phyloP scores from a whole-genome alignment of 2,113 vertebrate genomes.

The Mungos mungo region DNA sequence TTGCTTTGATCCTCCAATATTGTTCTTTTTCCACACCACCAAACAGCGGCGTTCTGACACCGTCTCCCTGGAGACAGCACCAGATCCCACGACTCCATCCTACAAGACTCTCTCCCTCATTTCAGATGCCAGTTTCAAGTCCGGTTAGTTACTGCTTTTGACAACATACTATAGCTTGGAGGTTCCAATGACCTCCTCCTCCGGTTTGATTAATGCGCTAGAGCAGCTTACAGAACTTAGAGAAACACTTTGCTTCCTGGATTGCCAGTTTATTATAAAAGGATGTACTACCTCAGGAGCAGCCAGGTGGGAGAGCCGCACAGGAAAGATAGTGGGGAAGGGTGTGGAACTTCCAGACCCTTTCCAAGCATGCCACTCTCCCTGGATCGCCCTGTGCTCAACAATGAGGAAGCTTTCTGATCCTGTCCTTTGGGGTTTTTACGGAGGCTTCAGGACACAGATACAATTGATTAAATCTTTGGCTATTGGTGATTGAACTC shows the following conservation, averaged over 20 bases:
- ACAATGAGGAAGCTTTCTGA: neutral
- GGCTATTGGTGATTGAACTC: neutral
- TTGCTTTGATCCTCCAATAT: neutral
- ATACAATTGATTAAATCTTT: neutral
- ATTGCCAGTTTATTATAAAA: neutral
- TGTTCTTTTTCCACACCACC: neutral
- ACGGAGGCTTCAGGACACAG: neutral
- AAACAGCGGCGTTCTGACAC: neutral
- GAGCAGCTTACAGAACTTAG: neutral
- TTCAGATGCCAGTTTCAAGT: neutral
- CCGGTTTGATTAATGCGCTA: neutral
- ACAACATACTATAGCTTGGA: neutral
- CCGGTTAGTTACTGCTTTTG: neutral
- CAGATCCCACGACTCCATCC: neutral
- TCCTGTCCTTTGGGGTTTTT: neutral
- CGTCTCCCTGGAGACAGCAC: neutral
- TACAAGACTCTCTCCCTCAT: neutral
- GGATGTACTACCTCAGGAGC: neutral
- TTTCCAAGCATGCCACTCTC: neutral
- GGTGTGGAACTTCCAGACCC: neutral
- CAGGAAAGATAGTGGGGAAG: neutral
- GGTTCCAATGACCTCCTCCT: neutral
- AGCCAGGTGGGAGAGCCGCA: neutral
- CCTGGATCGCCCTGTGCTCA: neutral
- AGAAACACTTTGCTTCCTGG: neutral